Evolutionary conservation across 30 jellyfish, hydroid and myxozoan genomes (phyloP), one percentile per base, ranked within the genome.

Genomic region (Catostylus mosaicus): DNA sequence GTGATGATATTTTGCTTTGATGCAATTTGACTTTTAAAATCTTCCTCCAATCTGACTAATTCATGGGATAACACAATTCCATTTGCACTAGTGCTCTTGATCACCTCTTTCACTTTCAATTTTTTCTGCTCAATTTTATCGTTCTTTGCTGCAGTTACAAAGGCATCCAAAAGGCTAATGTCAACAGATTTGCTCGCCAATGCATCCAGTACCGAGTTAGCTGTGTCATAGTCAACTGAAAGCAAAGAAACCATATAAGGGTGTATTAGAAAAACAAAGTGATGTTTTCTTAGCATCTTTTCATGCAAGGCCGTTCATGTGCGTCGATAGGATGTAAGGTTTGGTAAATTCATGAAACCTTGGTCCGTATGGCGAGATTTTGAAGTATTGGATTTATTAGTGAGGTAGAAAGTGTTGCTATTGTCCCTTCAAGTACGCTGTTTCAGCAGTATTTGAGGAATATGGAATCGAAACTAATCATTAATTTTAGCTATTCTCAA

Each of bases 11-110:
- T 34, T 64, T 51, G 82, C 38, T 51, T 67, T 3, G 90, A 24
- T 30, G 83, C 0, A 18, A 80, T 35, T 35, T 63, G 78, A 67
- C 90, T 80, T 80, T 64, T 63, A 30, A 64, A 80, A 18, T 80
- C 83, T 18, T 43, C 67, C 67, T 80, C 90, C 75, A 80, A 75
- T 11, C 75, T 22, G 5, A 52, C 47, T 3, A 80, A 37, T 50
- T 80, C 90, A 30, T 80, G 73, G 11, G 90, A 80, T 29, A 80
- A 31, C 33, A 80, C 90, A 31, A 80, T 32, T 43, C 90, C 90
- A 66, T 0, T 64, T 14, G 81, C 81, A 35, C 71, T 20, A 19
- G 59, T 46, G n/a, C 51, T 71, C 26, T 64, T 29, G 36, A 80
- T 80, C 0, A 80, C 32, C 30, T 80, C 67, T 34, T 64, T 80